phyloP scores from a whole-genome alignment of 2,888 invertebrate species.

The Dynastes maya region DNA sequence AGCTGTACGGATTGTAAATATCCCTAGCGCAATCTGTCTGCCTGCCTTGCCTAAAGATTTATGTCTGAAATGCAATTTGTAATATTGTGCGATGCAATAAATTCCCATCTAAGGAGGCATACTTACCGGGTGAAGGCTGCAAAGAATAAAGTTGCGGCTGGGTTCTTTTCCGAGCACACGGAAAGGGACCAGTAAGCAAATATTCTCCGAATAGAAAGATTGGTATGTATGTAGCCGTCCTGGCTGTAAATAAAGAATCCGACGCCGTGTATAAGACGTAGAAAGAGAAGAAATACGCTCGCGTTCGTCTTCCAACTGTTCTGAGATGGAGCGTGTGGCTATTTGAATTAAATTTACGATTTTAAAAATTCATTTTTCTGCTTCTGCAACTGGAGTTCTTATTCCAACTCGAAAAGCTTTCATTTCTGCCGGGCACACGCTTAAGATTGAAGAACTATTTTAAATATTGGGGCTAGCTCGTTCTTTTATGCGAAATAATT shows the following conservation, averaged over 20 bases:
- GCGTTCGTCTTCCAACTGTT: constrained; percentile 1
- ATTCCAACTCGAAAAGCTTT: background rate
- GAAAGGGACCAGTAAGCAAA: constrained; percentile 25
- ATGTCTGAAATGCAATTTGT: constrained; percentile 33
- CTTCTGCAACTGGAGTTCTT: background rate
- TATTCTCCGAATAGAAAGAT: constrained; percentile 23
- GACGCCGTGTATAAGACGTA: background rate
- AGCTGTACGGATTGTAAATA: constrained; percentile 25
- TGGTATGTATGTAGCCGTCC: constrained; percentile 23
- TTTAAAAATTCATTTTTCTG: constrained; percentile 17
- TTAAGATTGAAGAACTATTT: background rate
- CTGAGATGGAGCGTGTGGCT: background rate
- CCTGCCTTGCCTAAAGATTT: constrained; percentile 15
- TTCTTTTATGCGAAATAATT: too few relatives aligned
- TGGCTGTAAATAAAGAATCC: constrained; percentile 3
- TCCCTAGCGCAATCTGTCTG: constrained; percentile 13
- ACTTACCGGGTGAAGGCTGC: background rate
- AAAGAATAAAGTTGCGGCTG: background rate
- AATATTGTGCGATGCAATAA: constrained; percentile 39
- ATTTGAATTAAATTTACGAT: constrained; percentile 27
- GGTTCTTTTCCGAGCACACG: background rate
- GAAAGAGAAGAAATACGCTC: background rate
- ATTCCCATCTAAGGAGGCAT: constrained; percentile 22
- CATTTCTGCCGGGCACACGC: background rate
- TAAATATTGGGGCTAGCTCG: background rate